Percentiles rank a stretch among this genome's conserved stretches.
These are phyloP conservation scores for Sweltsa coloradensis DNA, from an alignment of 1,140 invertebrate genomes.

Conservation along the genomic window DNA sequence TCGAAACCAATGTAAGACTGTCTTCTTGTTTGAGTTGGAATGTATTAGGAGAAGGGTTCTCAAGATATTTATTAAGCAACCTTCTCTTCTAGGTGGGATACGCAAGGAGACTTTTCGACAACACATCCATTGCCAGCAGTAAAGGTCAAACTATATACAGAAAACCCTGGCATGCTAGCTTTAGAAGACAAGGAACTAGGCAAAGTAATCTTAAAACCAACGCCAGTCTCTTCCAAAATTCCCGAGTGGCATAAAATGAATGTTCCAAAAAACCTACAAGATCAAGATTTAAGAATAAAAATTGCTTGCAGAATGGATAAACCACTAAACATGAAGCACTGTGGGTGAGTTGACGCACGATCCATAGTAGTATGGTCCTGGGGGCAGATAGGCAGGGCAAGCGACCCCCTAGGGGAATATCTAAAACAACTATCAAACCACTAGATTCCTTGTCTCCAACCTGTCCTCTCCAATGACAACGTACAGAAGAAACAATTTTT, in stretches of 20 bases:
- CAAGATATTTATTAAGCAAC: neutral
- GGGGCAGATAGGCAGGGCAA: too few species aligned
- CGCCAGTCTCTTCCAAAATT: slow-evolving; percentile 77
- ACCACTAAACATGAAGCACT: slow-evolving; percentile 98
- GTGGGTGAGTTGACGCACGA: slow-evolving; percentile 76
- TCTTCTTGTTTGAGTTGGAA: neutral
- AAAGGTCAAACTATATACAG: slow-evolving; percentile 94
- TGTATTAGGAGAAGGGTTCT: neutral
- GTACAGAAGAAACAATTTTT: too few species aligned
- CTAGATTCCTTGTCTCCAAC: too few species aligned
- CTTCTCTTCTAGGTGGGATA: slow-evolving; percentile 66
- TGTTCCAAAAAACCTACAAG: slow-evolving; percentile 84
- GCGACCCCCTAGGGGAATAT: too few species aligned
- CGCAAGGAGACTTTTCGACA: slow-evolving; percentile 96
- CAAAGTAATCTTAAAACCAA: slow-evolving; percentile 83
- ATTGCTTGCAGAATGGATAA: slow-evolving; percentile 98
- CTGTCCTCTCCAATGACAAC: too few species aligned
- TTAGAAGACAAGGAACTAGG: slow-evolving; percentile 97
- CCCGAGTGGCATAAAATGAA: slow-evolving; percentile 98
- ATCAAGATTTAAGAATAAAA: slow-evolving; percentile 94
- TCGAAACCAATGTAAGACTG: slow-evolving; percentile 86
- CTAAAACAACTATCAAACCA: too few species aligned
- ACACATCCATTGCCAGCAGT: slow-evolving; percentile 92
- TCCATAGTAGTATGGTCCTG: too few species aligned
- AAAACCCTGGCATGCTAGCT: slow-evolving; percentile 94